These are phyloP conservation scores for Leptosomus discolor DNA, from an alignment of 2,113 vertebrate species.

Conservation along the genomic window DNA sequence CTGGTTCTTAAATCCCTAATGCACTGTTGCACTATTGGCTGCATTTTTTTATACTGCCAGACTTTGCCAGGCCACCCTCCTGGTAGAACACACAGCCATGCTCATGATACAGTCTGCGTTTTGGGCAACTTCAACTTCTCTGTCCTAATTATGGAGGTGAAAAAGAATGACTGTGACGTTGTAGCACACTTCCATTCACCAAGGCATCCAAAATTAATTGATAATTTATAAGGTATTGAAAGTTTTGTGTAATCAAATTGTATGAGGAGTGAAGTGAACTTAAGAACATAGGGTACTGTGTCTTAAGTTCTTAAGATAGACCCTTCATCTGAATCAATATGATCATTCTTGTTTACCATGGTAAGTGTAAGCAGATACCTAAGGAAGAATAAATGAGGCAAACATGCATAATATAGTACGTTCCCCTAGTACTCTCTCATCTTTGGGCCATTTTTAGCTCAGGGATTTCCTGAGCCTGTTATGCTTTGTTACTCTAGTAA, in stretches of 20 bases:
- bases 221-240: not conserved
- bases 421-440: not conserved
- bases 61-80: not conserved
- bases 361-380: not conserved
- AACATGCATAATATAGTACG: rapidly evolving
- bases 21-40: not conserved
- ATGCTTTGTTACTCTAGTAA: not conserved
- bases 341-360: not conserved
- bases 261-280: not conserved
- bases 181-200: not conserved
- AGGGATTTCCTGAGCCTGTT: not conserved
- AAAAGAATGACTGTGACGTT: not conserved
- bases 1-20: not conserved
- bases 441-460: not conserved
- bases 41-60: not conserved
- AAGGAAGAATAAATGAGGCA: not conserved
- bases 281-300: not conserved
- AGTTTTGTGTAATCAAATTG: not conserved
- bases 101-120: rapidly evolving
- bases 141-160: rapidly evolving
- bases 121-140: not conserved
- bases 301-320: not conserved
- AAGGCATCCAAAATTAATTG: not conserved
- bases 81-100: rapidly evolving
- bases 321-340: not conserved